Evolutionary conservation across 1,140 invertebrate genomes (phyloP).

Genomic region (Caenorhabditis tropicalis): DNA sequence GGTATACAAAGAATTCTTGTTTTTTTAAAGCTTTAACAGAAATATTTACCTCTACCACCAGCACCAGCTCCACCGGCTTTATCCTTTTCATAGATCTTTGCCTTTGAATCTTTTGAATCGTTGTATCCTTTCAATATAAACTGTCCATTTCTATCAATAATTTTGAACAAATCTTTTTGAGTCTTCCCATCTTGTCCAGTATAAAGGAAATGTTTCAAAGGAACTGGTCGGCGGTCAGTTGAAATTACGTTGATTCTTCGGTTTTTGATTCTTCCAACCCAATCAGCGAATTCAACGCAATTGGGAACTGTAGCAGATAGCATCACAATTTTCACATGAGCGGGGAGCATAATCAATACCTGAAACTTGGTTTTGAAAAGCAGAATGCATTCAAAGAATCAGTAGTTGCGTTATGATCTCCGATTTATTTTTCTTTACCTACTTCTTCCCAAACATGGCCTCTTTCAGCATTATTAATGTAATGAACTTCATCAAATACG

Average conservation of each 20-base stretch:
- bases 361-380: not conserved
- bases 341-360: constrained; percentile 86
- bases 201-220: constrained; percentile 86
- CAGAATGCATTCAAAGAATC: constrained; percentile 46
- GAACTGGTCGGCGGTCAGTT: constrained; percentile 90
- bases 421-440: too few relatives aligned
- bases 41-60: constrained; percentile 14
- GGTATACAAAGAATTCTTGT: too few relatives aligned
- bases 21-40: too few relatives aligned
- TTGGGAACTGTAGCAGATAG: constrained; percentile 98
- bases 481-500: constrained; percentile 99
- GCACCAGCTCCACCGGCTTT: constrained; percentile 8
- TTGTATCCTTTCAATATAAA: constrained; percentile 74
- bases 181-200: constrained; percentile 84
- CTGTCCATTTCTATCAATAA: constrained; percentile 82
- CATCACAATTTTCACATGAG: constrained; percentile 93
- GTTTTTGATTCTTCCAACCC: constrained; percentile 91
- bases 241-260: constrained; percentile 93
- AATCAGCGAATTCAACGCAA: constrained; percentile 92
- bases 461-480: constrained; percentile 95
- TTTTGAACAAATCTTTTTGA: constrained; percentile 82
- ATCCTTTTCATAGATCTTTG: not conserved
- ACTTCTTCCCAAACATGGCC: constrained; percentile 99
- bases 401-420: too few relatives aligned
- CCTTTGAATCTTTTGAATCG: constrained; percentile 79